Base-by-base conservation (phyloP, 2,888 invertebrate genomes). In the Lycophotia porphyrea region DNA sequence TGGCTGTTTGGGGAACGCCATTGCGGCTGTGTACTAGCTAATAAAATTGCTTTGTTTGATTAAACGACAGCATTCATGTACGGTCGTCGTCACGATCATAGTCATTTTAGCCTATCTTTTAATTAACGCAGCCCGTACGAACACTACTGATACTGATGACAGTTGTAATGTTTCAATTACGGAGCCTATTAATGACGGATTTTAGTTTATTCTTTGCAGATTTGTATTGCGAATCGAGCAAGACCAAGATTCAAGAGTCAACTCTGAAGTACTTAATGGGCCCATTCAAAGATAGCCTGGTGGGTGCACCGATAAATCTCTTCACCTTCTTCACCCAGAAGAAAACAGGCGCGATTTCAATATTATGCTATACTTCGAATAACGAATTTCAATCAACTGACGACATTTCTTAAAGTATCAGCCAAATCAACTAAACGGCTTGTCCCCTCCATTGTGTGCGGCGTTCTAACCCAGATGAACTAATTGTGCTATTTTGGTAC, bases 1-100 rank as follows among this genome's bases (percentile, higher is more conserved):
- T 78, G 44, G 5, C 31, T 74, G 68, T 78, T 81, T 71, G 27
- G 70, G 60, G 74, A 61, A 78, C 66, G 34, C n/a, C 9, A 60
- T 78, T 74, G 13, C 39, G 21, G 47, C 60, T 49, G 49, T 49
- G 13, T 39, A 55, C 31, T 39, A 63, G 71, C 13, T 76, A 36
- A 47, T 24, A 15, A 44, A 65, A 21, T 67, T 44, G 24, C 18
- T 65, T 44, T 65, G 36, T 76, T 68, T 13, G 21, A 70, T 63
- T 44, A 63, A 70, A 31, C 13, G 36, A 70, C 36, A 5, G 18
- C 44, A 11, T 18, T 24, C 11, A 31, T 44, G 34, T 69, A 36
- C 49, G 15, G 13, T n/a, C 39, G 13, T n/a, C 39, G 39, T 31
- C 18, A 44, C n/a, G 60, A 68, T 52, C 58, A 24, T 18, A 21